These are phyloP conservation scores for Amitus sp. DNA, from an alignment of 2,888 invertebrate species.

Conservation along the genomic window DNA sequence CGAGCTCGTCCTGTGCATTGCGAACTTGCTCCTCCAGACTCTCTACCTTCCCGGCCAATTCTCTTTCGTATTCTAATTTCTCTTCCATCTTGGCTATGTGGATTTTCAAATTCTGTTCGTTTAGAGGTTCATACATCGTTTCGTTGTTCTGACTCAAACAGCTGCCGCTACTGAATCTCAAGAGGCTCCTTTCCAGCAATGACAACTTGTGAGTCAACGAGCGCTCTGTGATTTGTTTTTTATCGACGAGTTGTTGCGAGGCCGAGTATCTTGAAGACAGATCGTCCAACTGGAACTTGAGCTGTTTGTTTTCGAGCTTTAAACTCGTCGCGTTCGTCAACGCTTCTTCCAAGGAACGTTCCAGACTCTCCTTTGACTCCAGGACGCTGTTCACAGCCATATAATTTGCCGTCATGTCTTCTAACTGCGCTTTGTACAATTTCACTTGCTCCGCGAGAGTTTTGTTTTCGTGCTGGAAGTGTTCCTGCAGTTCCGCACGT, in stretches of 20 bases:
- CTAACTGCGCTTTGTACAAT: slow-evolving; percentile 55
- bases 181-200: slow-evolving; percentile 54
- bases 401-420: slow-evolving; percentile 59
- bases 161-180: slow-evolving; percentile 53
- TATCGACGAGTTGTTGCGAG: slow-evolving; percentile 55
- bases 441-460: slow-evolving; percentile 55
- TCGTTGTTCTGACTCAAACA: slow-evolving; percentile 52
- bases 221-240: slow-evolving; percentile 51
- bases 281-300: slow-evolving; percentile 56
- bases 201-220: slow-evolving; percentile 48
- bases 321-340: slow-evolving; percentile 49
- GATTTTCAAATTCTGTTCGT: slow-evolving; percentile 54
- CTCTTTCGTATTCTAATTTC: slow-evolving; percentile 65
- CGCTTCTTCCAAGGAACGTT: slow-evolving; percentile 59
- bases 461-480: slow-evolving; percentile 49
- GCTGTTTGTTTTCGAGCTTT: slow-evolving; percentile 52
- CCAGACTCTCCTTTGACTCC: slow-evolving; percentile 62
- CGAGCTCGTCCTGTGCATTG: slow-evolving; percentile 47
- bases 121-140: slow-evolving; percentile 58
- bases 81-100: slow-evolving; percentile 57
- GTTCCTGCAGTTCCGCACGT: slow-evolving; percentile 44
- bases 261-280: slow-evolving; percentile 53
- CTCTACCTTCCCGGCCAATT: slow-evolving; percentile 67
- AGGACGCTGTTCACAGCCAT: slow-evolving; percentile 52
- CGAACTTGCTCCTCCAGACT: slow-evolving; percentile 67